These are phyloP conservation scores for Saturnia pavonia DNA, from an alignment of 2,888 invertebrate genomes.

Conservation along the genomic window DNA sequence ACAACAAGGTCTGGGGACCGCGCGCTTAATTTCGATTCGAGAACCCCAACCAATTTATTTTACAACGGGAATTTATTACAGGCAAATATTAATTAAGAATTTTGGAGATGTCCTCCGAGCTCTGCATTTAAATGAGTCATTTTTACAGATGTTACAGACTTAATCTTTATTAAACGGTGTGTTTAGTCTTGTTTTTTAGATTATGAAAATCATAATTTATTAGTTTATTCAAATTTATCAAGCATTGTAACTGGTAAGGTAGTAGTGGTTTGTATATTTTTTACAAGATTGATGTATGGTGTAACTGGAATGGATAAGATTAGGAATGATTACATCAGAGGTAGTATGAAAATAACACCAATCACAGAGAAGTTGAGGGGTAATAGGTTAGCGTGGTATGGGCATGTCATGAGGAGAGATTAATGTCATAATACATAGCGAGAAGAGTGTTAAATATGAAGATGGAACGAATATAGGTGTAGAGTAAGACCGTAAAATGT, in stretches of 20 bases:
- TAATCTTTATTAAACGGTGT: neutral
- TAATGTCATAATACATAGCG: too few species aligned
- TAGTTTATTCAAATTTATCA: neutral
- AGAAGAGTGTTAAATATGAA: too few species aligned
- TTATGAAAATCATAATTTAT: neutral
- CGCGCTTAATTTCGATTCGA: conserved; percentile 47
- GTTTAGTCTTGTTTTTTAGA: conserved; percentile 6
- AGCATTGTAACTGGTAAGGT: neutral
- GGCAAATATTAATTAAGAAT: conserved; percentile 32
- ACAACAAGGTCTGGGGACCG: conserved; percentile 39
- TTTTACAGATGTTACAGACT: neutral
- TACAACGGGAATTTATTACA: conserved; percentile 39
- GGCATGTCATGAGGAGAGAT: too few species aligned
- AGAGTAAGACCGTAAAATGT: too few species aligned
- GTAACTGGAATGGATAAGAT: too few species aligned
- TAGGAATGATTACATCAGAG: too few species aligned
- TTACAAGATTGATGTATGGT: too few species aligned
- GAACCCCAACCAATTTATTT: conserved; percentile 42
- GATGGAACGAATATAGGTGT: too few species aligned
- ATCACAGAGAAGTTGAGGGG: too few species aligned
- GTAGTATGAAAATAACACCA: too few species aligned
- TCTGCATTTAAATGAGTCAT: neutral
- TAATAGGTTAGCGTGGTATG: too few species aligned
- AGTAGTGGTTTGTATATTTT: too few species aligned
- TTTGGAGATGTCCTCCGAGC: conserved; percentile 6